Base-by-base conservation (phyloP, 2,888 invertebrate species). In the Branchellion lobata region DNA sequence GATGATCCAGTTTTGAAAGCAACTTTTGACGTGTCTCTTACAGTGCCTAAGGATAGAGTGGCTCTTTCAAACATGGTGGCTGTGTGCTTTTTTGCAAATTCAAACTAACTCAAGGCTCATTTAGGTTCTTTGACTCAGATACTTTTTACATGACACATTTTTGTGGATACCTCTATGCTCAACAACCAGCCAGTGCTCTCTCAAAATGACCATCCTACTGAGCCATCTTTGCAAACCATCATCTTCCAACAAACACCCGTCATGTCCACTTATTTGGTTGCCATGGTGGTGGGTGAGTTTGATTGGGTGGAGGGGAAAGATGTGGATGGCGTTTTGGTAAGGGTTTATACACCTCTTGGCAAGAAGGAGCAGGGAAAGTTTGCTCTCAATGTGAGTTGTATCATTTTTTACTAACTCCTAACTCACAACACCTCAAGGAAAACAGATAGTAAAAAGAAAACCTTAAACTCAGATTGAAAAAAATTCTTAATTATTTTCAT, bases 181-280 rank as follows among this genome's bases (percentile, higher is more conserved):
- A n/a, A n/a, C n/a, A n/a, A n/a, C n/a, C 34, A 57, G 76, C 57
- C 76, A 27, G 76, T 76, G 8, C 34, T n/a, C n/a, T 27, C 24
- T 2, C 47, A 74, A 24, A 21, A 33, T 24, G 76, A 57, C 76
- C 34, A 57, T 24, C 57, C 53, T 18, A 18, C 24, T 5, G 76
- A 76, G 21, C 5, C 76, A 27, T 76, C 86, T 77, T 89, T 90
- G 82, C 91, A 89, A 76, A 88, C 90, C 36, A 89, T 93, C 29
- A 90, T 90, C 81, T 96, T 94, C 87, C 92, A 92, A 84, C 92
- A 91, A 76, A 94, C 96, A 0, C 96, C 96, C 0, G 89, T 94
- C 81, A 97, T 97, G 96, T 94, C 95, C 14, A 96, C 96, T 0
- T 98, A 98, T 86, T 90, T 98, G 82, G 92, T 97, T 78, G 96